phyloP scores from a whole-genome alignment of 2,797 vertebrate species.

The Vireo griseus region DNA sequence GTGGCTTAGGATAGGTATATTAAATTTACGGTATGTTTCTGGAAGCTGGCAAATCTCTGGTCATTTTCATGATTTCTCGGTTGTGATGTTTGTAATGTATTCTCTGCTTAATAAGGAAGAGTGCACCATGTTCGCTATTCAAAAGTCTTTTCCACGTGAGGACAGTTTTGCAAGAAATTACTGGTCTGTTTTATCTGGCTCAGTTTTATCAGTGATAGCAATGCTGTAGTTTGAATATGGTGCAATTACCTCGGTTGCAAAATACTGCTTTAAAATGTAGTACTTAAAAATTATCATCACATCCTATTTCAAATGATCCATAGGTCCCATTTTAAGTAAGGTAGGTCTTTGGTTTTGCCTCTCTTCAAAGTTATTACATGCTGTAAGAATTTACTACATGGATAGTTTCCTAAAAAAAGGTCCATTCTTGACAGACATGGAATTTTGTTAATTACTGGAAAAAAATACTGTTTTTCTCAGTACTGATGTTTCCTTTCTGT shows the following conservation, averaged over 20 bases:
- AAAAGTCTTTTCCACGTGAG: background rate
- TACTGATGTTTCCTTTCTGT: background rate
- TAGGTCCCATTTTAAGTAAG: background rate
- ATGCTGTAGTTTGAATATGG: background rate
- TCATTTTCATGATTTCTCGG: fast-evolving
- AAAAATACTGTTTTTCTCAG: background rate
- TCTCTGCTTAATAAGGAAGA: too few relatives aligned
- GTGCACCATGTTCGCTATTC: fast-evolving
- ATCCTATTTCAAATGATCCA: background rate
- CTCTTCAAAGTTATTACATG: background rate
- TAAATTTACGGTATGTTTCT: background rate
- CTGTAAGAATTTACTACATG: background rate
- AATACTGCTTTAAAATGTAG: background rate
- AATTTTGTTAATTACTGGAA: background rate
- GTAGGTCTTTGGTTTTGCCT: background rate
- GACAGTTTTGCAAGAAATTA: background rate
- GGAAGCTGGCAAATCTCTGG: background rate
- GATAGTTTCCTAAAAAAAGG: background rate
- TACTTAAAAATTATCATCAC: background rate
- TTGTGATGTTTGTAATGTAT: fast-evolving
- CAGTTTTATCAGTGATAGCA: background rate
- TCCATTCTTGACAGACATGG: background rate
- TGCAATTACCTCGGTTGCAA: background rate
- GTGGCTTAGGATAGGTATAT: background rate
- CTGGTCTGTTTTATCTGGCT: background rate